Evolutionary conservation across 2,888 invertebrate species (phyloP).

Genomic region (Trachelus stipa): DNA sequence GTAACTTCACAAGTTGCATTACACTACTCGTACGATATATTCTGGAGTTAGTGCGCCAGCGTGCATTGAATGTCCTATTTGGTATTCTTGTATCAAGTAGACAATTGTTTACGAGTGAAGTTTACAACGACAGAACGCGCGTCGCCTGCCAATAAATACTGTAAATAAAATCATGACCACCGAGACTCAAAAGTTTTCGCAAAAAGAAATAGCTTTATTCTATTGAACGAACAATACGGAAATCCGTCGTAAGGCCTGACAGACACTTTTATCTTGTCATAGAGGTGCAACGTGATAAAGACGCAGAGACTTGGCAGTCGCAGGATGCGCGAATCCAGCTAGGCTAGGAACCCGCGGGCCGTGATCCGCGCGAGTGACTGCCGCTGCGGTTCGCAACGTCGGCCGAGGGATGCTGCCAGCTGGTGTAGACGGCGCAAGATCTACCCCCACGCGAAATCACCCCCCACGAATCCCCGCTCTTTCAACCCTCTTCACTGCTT

Average conservation of each 20-base stretch:
- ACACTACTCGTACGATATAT: background rate
- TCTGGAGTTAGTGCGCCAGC: background rate
- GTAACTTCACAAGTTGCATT: background rate
- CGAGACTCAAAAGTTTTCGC: background rate
- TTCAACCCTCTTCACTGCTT: conserved; percentile 8
- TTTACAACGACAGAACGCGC: background rate
- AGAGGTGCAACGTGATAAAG: background rate
- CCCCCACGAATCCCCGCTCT: conserved; percentile 24
- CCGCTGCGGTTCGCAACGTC: conserved; percentile 42
- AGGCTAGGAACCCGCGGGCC: conserved; percentile 50
- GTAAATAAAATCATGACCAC: background rate
- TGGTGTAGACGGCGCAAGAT: conserved; percentile 63
- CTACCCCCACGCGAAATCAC: conserved; percentile 47
- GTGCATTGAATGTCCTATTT: background rate
- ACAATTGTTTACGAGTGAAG: background rate
- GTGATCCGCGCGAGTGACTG: conserved; percentile 63
- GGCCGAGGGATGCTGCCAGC: conserved; percentile 61
- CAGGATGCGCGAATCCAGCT: conserved; percentile 15
- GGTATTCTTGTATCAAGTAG: background rate
- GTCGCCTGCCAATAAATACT: background rate
- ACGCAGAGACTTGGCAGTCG: background rate
- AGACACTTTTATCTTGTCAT: background rate
- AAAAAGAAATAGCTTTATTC: background rate
- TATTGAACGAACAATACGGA: background rate
- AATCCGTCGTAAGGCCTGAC: background rate